Evolutionary conservation across 2,888 invertebrate genomes (phyloP), one percentile per base, ranked within the genome.

Genomic region (Tiliacea citrago): DNA sequence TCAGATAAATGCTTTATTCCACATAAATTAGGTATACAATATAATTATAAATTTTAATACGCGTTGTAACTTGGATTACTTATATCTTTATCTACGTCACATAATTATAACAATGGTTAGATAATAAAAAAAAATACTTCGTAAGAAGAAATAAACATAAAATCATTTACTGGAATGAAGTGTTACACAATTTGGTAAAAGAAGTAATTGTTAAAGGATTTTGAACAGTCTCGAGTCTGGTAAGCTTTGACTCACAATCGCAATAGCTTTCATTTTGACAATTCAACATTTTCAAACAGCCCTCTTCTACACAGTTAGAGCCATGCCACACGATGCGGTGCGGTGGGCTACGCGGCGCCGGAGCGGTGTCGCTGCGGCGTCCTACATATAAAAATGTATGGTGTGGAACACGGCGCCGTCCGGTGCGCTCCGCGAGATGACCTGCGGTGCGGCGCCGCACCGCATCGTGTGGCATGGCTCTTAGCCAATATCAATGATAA

Each of bases 141-240:
- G 21, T 55, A 49, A 63, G 58, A 58, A 79, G 55, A 71, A 62
- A 61, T 42, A 68, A 67, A 68, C 58, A 60, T 60, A 71, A 74
- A 70, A 84, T 35, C 35, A 42, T 83, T 63, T 62, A 71, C 60
- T 86, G 86, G 86, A 86, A 86, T 86, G 86, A 86, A 84, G 58
- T 61, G 72, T 86, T 86, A 82, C 77, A 73, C 7, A 73, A 65
- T 71, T 78, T 73, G 68, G 47, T 73, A 75, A 70, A 75, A 39
- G 6, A 13, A 51, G 45, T n/a, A 12, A 49, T 12, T 18, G 12
- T 35, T 8, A 63, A n/a, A 55, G 12, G n/a, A 29, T 39, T 47
- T 51, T 6, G 24, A 51, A 57, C 3, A 62, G 16, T 68, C 10
- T 49, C 21, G 7, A 49, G 47, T 47, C 21, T 68, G 29, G 42